Evolutionary conservation across 2,113 vertebrate species (phyloP).

Genomic region (Carlito syrichta): DNA sequence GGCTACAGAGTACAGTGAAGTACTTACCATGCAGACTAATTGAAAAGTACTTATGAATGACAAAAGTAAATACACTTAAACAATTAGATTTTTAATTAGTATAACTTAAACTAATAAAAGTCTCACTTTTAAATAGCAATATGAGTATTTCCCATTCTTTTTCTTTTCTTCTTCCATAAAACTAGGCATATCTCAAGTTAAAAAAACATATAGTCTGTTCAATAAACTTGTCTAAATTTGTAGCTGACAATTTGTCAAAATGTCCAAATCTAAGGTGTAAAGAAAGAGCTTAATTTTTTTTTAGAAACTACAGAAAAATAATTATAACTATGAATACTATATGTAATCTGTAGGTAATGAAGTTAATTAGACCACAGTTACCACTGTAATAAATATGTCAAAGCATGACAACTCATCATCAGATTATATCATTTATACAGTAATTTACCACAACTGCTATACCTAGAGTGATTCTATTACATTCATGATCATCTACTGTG

Average conservation of each 20-base stretch:
- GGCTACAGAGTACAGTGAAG: not conserved
- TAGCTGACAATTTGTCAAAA: not conserved
- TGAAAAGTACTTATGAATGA: slow-evolving; percentile 13
- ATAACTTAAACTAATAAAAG: not conserved
- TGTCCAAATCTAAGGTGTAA: not conserved
- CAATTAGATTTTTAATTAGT: not conserved
- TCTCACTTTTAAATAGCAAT: not conserved
- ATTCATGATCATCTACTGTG: not conserved
- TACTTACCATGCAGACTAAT: not conserved
- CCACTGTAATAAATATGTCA: not conserved
- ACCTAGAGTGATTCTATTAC: not conserved
- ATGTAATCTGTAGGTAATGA: not conserved
- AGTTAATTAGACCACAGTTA: not conserved
- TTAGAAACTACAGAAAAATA: slow-evolving; percentile 9
- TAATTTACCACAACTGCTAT: not conserved
- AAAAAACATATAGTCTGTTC: slow-evolving; percentile 2
- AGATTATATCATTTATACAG: not conserved
- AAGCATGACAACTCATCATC: not conserved
- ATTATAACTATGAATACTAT: slow-evolving; percentile 14
- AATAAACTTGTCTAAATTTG: not conserved
- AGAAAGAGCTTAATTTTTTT: not conserved
- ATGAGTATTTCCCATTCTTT: slow-evolving; percentile 8
- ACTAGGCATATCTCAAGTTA: not conserved
- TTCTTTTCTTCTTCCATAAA: slow-evolving; percentile 9
- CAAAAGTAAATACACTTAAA: not conserved